Percentiles rank a stretch among this genome's conserved stretches.
phyloP scores from a whole-genome alignment of 2,113 vertebrate genomes.

The Pica pica region DNA sequence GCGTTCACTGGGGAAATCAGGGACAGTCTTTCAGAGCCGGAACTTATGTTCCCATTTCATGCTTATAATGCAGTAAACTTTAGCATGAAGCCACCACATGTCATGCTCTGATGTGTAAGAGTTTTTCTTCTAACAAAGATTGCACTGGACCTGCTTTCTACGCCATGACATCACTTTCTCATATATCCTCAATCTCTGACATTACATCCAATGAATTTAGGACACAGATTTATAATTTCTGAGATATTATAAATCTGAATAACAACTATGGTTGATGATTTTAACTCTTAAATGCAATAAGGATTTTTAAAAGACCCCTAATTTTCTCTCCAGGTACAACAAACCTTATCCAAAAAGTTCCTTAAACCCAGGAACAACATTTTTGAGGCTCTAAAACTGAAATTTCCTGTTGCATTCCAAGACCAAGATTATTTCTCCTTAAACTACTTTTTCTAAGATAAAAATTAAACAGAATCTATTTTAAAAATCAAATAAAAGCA shows the following conservation, averaged over 20 bases:
- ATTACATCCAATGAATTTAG: neutral
- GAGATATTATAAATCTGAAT: neutral
- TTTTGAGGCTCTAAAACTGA: neutral
- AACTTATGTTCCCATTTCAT: neutral
- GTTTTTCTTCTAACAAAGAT: neutral
- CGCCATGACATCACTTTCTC: neutral
- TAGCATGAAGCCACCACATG: neutral
- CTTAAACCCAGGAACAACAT: neutral
- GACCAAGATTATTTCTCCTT: neutral
- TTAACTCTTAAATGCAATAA: neutral
- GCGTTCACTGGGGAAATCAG: neutral
- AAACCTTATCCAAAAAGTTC: neutral
- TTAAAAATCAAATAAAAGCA: neutral
- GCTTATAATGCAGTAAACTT: neutral
- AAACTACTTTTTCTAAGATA: neutral
- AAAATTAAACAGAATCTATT: neutral
- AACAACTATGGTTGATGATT: neutral
- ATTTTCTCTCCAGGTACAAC: neutral
- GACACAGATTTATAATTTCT: neutral
- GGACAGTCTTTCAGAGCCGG: neutral
- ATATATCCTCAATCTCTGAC: neutral
- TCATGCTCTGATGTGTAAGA: neutral
- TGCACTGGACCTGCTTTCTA: neutral
- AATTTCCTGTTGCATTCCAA: neutral
- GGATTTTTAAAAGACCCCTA: neutral